Conservation (phyloP, 2,888 invertebrate genomes). For the Bhutanitis thaidina region DNA sequence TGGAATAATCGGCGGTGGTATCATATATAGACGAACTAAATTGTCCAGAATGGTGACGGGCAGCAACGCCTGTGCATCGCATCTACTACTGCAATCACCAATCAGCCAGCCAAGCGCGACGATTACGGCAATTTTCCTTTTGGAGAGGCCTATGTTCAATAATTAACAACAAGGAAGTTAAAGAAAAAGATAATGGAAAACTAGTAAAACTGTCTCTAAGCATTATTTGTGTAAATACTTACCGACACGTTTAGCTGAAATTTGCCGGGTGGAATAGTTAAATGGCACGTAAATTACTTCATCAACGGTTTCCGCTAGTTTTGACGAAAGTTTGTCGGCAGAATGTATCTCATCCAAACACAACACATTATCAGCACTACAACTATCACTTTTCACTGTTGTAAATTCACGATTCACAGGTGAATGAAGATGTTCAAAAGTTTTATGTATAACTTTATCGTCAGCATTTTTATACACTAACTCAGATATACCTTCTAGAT, state of each 20-base stretch:
- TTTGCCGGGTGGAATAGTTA: slow-evolving; percentile 78
- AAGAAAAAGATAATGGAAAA: too few relatives aligned
- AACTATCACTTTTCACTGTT: slow-evolving; percentile 64
- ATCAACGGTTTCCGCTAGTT: slow-evolving; percentile 68
- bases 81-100: too few relatives aligned
- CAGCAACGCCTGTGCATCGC: too few relatives aligned
- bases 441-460: slow-evolving; percentile 52
- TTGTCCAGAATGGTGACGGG: too few relatives aligned
- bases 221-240: slow-evolving; percentile 34
- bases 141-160: too few relatives aligned
- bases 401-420: slow-evolving; percentile 56
- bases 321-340: slow-evolving; percentile 70
- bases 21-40: too few relatives aligned
- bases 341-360: slow-evolving; percentile 81
- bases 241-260: slow-evolving; percentile 70
- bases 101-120: too few relatives aligned
- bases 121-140: too few relatives aligned
- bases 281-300: slow-evolving; percentile 84
- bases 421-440: slow-evolving; percentile 38
- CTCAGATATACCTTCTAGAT: slow-evolving; percentile 75
- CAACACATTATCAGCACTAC: slow-evolving; percentile 64
- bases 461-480: slow-evolving; percentile 60
- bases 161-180: too few relatives aligned
- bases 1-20: too few relatives aligned
- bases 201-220: too few relatives aligned